Conservation (phyloP, 2,888 invertebrate genomes). For the Epistrophella euchroma region DNA sequence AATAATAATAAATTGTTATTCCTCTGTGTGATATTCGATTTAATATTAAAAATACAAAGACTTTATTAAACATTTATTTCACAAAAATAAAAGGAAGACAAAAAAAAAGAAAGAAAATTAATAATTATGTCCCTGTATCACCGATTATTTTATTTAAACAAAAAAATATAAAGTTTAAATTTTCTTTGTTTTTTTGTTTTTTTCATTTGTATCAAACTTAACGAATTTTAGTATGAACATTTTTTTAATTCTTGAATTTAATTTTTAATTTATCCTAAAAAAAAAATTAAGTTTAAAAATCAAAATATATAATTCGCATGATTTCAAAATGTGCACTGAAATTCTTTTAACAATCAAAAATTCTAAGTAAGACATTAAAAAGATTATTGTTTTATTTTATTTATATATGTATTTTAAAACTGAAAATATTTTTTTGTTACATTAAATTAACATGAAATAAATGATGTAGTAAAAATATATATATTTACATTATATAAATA, state of each 20-base stretch:
- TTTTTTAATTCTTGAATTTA: background rate
- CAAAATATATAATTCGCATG: constrained; percentile 10
- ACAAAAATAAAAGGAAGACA: constrained; percentile 49
- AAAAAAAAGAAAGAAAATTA: constrained; percentile 44
- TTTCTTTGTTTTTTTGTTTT: constrained; percentile 13
- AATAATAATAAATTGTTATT: constrained; percentile 72
- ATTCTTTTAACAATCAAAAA: constrained; percentile 33
- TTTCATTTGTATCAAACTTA: constrained; percentile 15
- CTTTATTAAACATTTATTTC: constrained; percentile 59
- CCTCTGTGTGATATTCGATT: constrained; percentile 78
- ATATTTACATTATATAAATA: constrained; percentile 58
- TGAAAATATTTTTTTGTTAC: constrained; percentile 25
- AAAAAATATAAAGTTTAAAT: constrained; percentile 43
- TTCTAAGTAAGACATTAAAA: constrained; percentile 16
- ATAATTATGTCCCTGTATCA: constrained; percentile 58
- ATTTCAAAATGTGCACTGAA: constrained; percentile 17
- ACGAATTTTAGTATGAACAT: constrained; percentile 16
- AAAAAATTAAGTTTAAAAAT: background rate
- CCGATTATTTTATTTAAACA: constrained; percentile 52
- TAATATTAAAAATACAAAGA: constrained; percentile 71
- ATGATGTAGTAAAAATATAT: constrained; percentile 30
- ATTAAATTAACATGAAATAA: constrained; percentile 46
- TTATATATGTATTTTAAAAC: constrained; percentile 20
- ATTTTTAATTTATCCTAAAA: constrained; percentile 40
- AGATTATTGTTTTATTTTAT: constrained; percentile 53